These are phyloP conservation scores for Cheilosia pagana DNA, from an alignment of 2,888 invertebrate species.

Conservation along the genomic window DNA sequence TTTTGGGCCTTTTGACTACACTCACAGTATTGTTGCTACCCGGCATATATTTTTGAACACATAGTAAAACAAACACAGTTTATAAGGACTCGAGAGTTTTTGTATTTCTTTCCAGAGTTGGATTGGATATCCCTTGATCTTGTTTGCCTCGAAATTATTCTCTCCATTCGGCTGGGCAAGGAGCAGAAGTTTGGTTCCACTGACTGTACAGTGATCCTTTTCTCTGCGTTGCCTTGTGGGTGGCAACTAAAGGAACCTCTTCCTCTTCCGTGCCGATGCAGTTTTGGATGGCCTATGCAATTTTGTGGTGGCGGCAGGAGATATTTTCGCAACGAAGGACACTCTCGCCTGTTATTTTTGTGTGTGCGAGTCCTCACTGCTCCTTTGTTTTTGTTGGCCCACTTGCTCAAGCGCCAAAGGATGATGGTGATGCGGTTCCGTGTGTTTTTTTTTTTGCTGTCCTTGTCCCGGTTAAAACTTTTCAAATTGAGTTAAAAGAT, in stretches of 20 bases:
- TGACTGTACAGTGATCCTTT: constrained; percentile 19
- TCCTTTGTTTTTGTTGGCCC: constrained; percentile 60
- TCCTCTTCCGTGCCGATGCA: constrained; percentile 37
- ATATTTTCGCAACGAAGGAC: constrained; percentile 44
- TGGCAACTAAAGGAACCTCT: constrained; percentile 15
- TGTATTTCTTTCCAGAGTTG: constrained; percentile 20
- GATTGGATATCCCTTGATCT: constrained; percentile 39
- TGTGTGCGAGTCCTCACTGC: constrained; percentile 23
- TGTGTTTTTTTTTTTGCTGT: constrained; percentile 61
- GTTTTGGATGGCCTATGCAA: constrained; percentile 24
- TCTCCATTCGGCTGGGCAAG: constrained; percentile 11
- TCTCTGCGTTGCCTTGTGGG: not conserved
- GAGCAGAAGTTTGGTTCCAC: constrained; percentile 49
- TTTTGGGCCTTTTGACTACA: constrained; percentile 24
- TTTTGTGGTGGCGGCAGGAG: constrained; percentile 40
- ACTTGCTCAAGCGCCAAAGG: constrained; percentile 42
- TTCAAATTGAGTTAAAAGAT: constrained; percentile 75
- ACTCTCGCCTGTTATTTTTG: constrained; percentile 17
- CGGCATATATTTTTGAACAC: constrained; percentile 15
- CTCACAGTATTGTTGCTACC: constrained; percentile 26
- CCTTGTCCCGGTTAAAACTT: constrained; percentile 73
- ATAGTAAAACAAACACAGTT: constrained; percentile 56
- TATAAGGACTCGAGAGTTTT: constrained; percentile 34
- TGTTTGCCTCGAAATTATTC: constrained; percentile 50
- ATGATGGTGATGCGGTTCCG: constrained; percentile 62